Percentiles rank a stretch among this genome's conserved stretches.
Conservation (phyloP, 2,888 invertebrate species). For the Aleiodes testaceus region DNA sequence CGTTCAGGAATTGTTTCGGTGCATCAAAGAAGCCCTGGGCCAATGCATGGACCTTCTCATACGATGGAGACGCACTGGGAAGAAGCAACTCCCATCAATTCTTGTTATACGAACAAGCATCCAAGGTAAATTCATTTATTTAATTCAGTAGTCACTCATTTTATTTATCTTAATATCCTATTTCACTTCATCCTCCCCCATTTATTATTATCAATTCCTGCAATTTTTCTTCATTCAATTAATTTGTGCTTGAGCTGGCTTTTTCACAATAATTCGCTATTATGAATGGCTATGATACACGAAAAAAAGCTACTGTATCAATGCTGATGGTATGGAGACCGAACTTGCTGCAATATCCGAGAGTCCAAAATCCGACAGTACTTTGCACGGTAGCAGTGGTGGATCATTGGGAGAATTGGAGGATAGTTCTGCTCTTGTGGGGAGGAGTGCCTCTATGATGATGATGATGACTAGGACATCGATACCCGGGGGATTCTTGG, state of each 20-base stretch:
- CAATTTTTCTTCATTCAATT: conserved; percentile 15
- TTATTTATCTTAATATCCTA: conserved; percentile 9
- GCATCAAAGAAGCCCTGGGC: conserved; percentile 64
- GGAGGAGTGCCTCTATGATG: conserved; percentile 52
- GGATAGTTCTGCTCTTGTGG: conserved; percentile 57
- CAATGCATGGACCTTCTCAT: conserved; percentile 56
- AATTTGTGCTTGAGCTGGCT: conserved; percentile 55
- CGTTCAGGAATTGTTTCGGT: conserved; percentile 60
- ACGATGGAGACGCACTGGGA: conserved; percentile 83
- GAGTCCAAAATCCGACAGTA: conserved; percentile 90
- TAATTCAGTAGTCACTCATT: neutral
- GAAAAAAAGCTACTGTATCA: conserved; percentile 73
- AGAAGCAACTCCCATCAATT: conserved; percentile 72
- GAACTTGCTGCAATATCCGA: conserved; percentile 93
- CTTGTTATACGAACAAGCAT: conserved; percentile 63
- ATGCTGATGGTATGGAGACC: conserved; percentile 90
- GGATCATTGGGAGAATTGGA: conserved; percentile 68
- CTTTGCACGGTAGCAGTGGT: conserved; percentile 82
- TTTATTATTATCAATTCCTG: conserved; percentile 26
- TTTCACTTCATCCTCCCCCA: conserved; percentile 35
- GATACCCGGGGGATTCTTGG: conserved; percentile 42
- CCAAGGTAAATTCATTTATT: conserved; percentile 60
- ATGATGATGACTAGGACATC: conserved; percentile 46
- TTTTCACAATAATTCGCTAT: conserved; percentile 54
- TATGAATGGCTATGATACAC: conserved; percentile 52